These are phyloP conservation scores for Carcina quercana DNA, from an alignment of 2,888 invertebrate species.

Conservation along the genomic window DNA sequence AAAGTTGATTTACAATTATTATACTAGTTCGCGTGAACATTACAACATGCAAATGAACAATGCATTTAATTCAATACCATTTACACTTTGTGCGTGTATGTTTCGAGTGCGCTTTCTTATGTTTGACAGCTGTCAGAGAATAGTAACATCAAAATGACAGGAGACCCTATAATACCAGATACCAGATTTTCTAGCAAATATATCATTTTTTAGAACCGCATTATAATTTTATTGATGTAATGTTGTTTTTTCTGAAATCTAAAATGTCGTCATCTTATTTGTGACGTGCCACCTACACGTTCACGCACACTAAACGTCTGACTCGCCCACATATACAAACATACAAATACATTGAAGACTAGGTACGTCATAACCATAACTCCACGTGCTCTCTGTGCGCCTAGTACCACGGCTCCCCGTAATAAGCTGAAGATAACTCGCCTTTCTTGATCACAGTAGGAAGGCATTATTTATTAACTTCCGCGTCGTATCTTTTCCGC, in stretches of 20 bases:
- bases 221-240: too few relatives aligned
- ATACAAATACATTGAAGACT: not conserved
- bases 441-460: slow-evolving; percentile 61
- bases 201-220: too few relatives aligned
- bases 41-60: too few relatives aligned
- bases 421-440: slow-evolving; percentile 72
- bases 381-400: slow-evolving; percentile 50
- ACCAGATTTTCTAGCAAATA: too few relatives aligned
- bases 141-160: too few relatives aligned
- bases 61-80: too few relatives aligned
- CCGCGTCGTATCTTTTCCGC: slow-evolving; percentile 39
- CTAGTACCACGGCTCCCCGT: slow-evolving; percentile 66
- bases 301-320: slow-evolving; percentile 39
- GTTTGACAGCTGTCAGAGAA: too few relatives aligned
- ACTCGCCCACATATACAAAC: slow-evolving; percentile 17
- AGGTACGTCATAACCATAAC: slow-evolving; percentile 47
- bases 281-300: slow-evolving; percentile 54
- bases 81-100: too few relatives aligned
- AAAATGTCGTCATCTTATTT: slow-evolving; percentile 31
- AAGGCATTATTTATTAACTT: slow-evolving; percentile 48
- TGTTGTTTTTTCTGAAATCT: too few relatives aligned
- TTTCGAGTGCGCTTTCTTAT: too few relatives aligned
- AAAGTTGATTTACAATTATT: slow-evolving; percentile 58
- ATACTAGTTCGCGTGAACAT: too few relatives aligned
- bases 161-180: too few relatives aligned